Base-by-base conservation (phyloP, 2,888 invertebrate species). In the Trichogramma evanescens region DNA sequence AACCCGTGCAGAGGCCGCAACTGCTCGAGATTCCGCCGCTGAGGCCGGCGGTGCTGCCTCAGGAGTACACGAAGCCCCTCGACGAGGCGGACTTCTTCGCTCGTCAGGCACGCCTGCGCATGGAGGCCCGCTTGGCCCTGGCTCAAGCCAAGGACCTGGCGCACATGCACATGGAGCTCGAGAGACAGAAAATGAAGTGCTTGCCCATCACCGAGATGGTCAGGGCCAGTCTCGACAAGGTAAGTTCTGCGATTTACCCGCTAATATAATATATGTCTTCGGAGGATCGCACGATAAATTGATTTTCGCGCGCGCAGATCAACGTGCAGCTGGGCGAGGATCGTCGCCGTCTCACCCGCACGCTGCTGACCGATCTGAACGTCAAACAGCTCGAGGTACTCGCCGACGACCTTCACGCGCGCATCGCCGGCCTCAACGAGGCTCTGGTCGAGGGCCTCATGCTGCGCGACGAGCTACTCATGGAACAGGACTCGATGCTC, bases 401-500 rank as follows among this genome's bases (percentile, higher is more conserved):
- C 70, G 94, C 95, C 64, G 95, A 96, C 78, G 95, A 95, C 80
- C 82, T 96, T 63, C 95, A 95, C 80, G 89, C 92, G 59, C 91
- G 94, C 82, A 95, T 96, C 74, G 95, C 95, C 82, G 88, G 84
- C 54, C 82, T 96, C 67, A 98, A 97, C 80, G 93, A 94, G 77
- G 86, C 88, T 60, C 82, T 97, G 68, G 95, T 97, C 59, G 87
- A 89, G 77, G 85, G 92, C 76, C 81, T 97, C 70, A 88, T 96
- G 84, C 91, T 92, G 72, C 83, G 96, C 66, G 97, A 98, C 80
- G 95, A 96, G 78, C 82, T 96, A 54, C 95, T 96, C 80, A 96
- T 97, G 95, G 92, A 93, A 66, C 95, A 97, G 79, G 97, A 98
- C 79, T 95, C 96, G 48, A 95, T 95, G 90, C 84, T 96, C 67